Evolutionary conservation across 2,113 vertebrate species (phyloP), one percentile per base, ranked within the genome.

Genomic region (Sebastes fasciatus): DNA sequence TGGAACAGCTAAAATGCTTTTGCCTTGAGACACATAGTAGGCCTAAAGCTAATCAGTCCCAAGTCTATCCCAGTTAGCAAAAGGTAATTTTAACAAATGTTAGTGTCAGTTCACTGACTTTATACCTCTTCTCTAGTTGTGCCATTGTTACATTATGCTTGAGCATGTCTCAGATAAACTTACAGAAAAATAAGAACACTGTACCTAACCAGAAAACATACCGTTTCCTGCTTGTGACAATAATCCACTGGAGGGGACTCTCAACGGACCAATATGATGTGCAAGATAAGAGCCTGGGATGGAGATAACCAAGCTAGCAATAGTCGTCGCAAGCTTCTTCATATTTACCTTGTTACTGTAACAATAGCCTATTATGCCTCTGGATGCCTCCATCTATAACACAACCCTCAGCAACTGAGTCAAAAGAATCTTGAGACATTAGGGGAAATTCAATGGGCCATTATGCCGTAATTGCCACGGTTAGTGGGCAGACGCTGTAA

Each of bases 401-500:
- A n/a, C 17, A 65, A 65, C 71, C 71, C 34, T 62, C 4, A 55
- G 46, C 34, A 23, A n/a, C 63, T 14, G 34, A 43, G 5, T 8
- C 57, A 21, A 55, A 16, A 21, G 34, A 68, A 61, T 54, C 64
- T n/a, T 52, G 13, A 23, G 65, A 60, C 51, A 42, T 42, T 55
- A 43, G 43, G 17, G n/a, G 34, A 45, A 63, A 60, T 26, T 58
- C 42, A 58, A 34, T 40, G 13, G 51, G 16, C 57, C 26, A 49
- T 74, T 51, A 45, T 6, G 8, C 17, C 8, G 8, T 66, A 68
- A 52, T 49, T 54, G 64, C 19, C 42, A 74, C 8, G 42, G 68
- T 46, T 21, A 61, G 14, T 71, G 62, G 74, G n/a, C 19, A 76
- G n/a, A 51, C 6, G 42, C 19, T 58, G 19, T 54, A 72, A 55